Conservation (phyloP, 2,797 vertebrate species). For the Enteromius thamalakanensis region DNA sequence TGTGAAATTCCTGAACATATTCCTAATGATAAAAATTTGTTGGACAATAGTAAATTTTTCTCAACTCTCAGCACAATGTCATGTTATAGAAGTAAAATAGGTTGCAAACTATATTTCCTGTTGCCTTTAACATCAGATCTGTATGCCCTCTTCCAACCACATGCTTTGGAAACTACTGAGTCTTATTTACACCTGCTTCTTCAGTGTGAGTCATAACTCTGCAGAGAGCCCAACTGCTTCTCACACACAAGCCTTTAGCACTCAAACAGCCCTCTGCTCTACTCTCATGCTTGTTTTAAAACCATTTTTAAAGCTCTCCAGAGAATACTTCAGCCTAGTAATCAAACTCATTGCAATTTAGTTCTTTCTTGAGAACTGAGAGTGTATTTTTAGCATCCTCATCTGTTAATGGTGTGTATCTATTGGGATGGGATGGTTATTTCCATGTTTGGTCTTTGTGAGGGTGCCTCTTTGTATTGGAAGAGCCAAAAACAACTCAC, state of each 20-base stretch:
- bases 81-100: background rate
- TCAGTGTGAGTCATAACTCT: constrained; percentile 30
- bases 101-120: background rate
- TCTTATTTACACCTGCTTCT: constrained; percentile 15
- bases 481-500: constrained; percentile 20
- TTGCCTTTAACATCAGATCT: constrained; percentile 10
- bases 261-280: constrained; percentile 30
- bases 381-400: constrained; percentile 46
- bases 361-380: constrained; percentile 39
- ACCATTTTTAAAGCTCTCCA: constrained; percentile 32
- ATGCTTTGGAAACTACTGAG: background rate
- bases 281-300: constrained; percentile 13
- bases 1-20: background rate
- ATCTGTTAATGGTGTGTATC: constrained; percentile 41
- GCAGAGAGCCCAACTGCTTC: constrained; percentile 27
- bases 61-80: background rate
- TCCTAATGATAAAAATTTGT: no score
- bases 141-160: background rate
- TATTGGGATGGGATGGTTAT: constrained; percentile 29
- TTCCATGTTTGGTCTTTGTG: constrained; percentile 31
- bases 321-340: constrained; percentile 41
- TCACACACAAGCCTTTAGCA: constrained; percentile 9
- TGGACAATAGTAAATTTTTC: no score
- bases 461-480: constrained; percentile 29
- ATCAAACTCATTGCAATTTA: constrained; percentile 49